Conservation (phyloP, 2,113 vertebrate genomes). For the Plecotus auritus region DNA sequence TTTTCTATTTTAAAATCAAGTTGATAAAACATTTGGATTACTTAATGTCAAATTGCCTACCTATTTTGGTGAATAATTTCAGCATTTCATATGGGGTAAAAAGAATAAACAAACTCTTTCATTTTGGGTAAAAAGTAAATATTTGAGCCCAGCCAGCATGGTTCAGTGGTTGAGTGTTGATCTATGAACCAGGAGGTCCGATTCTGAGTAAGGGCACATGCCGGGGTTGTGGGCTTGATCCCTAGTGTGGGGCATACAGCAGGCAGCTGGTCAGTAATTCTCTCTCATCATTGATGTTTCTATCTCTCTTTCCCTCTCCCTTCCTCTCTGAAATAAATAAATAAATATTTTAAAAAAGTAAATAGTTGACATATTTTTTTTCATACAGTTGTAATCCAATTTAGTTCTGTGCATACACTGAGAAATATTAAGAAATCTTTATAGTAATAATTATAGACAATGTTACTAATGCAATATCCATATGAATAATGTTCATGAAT, state of each 20-base stretch:
- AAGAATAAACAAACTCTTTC: not conserved
- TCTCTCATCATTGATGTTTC: too few relatives aligned
- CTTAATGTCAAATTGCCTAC: not conserved
- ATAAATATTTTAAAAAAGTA: not conserved
- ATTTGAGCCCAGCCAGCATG: not conserved
- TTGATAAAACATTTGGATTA: not conserved
- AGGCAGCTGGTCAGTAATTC: too few relatives aligned
- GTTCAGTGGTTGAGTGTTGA: too few relatives aligned
- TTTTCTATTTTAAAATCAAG: not conserved
- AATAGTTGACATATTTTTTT: not conserved
- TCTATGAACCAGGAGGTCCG: too few relatives aligned
- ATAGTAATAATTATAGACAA: not conserved
- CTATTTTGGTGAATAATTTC: not conserved
- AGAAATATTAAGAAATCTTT: not conserved
- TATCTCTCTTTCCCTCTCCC: too few relatives aligned
- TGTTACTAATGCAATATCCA: not conserved
- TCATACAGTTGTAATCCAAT: not conserved
- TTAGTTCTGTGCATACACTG: not conserved
- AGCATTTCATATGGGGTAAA: not conserved
- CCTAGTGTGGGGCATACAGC: too few relatives aligned
- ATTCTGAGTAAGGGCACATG: too few relatives aligned
- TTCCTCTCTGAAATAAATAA: too few relatives aligned
- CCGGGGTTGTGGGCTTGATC: too few relatives aligned
- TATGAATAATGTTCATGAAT: not conserved
- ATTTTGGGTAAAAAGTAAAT: not conserved